Percentiles rank a stretch among this genome's conserved stretches.
phyloP scores from a whole-genome alignment of 2,113 vertebrate genomes.

The Heterotis niloticus region DNA sequence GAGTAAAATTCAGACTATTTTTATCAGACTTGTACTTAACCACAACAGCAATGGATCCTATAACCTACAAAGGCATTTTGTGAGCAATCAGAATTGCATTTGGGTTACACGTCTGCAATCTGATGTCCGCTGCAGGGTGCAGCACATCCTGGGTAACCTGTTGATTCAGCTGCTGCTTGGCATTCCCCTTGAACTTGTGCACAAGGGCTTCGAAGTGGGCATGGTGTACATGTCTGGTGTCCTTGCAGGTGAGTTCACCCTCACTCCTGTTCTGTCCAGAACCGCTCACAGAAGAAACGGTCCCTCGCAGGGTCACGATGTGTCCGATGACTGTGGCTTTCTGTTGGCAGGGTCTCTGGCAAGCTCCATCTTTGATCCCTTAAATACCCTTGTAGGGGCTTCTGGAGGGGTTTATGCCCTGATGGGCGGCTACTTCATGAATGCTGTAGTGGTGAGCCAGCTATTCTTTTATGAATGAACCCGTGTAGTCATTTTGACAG shows the following conservation, averaged over 20 bases:
- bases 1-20: no score
- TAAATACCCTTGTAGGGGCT: conserved; percentile 76
- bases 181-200: conserved; percentile 83
- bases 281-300: background rate
- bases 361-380: conserved; percentile 86
- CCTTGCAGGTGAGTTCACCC: conserved; percentile 68
- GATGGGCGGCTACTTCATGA: conserved; percentile 87
- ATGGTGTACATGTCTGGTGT: conserved; percentile 82
- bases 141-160: conserved; percentile 83
- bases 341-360: conserved; percentile 74
- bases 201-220: conserved; percentile 83
- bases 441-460: conserved; percentile 77
- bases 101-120: background rate
- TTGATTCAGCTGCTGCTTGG: conserved; percentile 80
- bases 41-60: background rate
- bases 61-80: background rate
- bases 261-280: background rate
- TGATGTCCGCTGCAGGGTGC: conserved; percentile 57
- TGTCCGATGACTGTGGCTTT: background rate
- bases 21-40: no score
- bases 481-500: background rate
- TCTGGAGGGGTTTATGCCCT: conserved; percentile 87
- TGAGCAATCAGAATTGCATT: no score
- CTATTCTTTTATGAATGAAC: background rate
- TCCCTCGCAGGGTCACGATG: background rate